Conservation (phyloP, 2,113 vertebrate species). For the Theristicus caerulescens region DNA sequence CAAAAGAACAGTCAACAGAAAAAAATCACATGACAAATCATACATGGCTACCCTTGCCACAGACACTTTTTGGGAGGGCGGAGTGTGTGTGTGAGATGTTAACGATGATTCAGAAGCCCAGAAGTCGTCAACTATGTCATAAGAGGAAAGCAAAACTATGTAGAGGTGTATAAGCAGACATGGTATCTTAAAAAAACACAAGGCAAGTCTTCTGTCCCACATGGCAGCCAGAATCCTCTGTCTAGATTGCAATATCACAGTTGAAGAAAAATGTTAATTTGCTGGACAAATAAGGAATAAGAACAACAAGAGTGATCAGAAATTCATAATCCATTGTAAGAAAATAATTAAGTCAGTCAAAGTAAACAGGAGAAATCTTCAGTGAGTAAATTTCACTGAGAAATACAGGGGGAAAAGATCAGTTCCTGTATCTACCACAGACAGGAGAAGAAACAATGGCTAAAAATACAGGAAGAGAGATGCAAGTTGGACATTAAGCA, state of each 20-base stretch:
- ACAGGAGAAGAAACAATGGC: neutral
- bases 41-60: neutral
- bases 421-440: neutral
- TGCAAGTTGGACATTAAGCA: neutral
- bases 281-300: neutral
- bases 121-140: neutral
- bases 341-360: neutral
- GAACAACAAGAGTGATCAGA: neutral
- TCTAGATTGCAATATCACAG: neutral
- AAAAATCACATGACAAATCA: neutral
- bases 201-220: neutral
- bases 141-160: neutral
- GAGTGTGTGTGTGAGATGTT: neutral
- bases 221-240: neutral
- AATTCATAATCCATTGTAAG: neutral
- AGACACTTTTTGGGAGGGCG: neutral
- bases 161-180: accelerated
- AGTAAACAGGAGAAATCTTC: neutral
- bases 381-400: neutral
- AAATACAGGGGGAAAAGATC: neutral
- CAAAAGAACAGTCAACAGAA: neutral
- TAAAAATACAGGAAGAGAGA: neutral
- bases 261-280: neutral
- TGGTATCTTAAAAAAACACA: neutral
- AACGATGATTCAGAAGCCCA: neutral